Evolutionary conservation across 2,888 invertebrate genomes (phyloP).

Genomic region (Cylloceria caligata): DNA sequence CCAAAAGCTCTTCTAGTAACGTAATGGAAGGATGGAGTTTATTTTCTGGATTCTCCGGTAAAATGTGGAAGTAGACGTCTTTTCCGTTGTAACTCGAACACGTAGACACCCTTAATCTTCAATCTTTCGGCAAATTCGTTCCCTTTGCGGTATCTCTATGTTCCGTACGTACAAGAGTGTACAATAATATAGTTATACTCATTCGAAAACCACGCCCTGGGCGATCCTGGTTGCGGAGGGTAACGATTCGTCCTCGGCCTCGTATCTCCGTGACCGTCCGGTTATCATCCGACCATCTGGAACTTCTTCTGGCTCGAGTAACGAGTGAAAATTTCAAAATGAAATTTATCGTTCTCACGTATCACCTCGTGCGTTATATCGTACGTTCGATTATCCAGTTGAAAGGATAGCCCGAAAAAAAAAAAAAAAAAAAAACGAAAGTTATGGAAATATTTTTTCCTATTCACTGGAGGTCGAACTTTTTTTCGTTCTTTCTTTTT

Average conservation of each 20-base stretch:
- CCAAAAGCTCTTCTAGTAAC: slow-evolving; percentile 1
- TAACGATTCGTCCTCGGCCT: slow-evolving; percentile 49
- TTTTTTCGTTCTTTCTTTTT: slow-evolving; percentile 42
- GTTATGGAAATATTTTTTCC: slow-evolving; percentile 51
- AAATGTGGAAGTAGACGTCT: background rate
- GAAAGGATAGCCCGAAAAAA: slow-evolving; percentile 37
- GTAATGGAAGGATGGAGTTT: slow-evolving; percentile 8
- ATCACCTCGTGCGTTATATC: slow-evolving; percentile 45
- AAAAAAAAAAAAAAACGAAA: slow-evolving; percentile 1
- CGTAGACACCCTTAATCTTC: slow-evolving; percentile 57
- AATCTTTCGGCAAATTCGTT: slow-evolving; percentile 42
- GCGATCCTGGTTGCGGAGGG: slow-evolving; percentile 24
- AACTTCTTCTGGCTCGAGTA: slow-evolving; percentile 48
- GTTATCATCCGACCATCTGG: slow-evolving; percentile 59
- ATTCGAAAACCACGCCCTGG: slow-evolving; percentile 23
- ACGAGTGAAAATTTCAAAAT: slow-evolving; percentile 62
- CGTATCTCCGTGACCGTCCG: slow-evolving; percentile 35
- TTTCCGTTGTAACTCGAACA: slow-evolving; percentile 16
- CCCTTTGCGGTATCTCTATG: slow-evolving; percentile 36
- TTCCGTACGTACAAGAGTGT: slow-evolving; percentile 1
- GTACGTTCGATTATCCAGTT: slow-evolving; percentile 56
- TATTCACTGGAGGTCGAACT: slow-evolving; percentile 44
- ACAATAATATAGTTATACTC: slow-evolving; percentile 42
- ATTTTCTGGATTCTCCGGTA: background rate
- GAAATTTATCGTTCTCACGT: slow-evolving; percentile 61